Evolutionary conservation across 2,888 invertebrate species (phyloP), one percentile per base, ranked within the genome.

Genomic region (Cancer borealis): DNA sequence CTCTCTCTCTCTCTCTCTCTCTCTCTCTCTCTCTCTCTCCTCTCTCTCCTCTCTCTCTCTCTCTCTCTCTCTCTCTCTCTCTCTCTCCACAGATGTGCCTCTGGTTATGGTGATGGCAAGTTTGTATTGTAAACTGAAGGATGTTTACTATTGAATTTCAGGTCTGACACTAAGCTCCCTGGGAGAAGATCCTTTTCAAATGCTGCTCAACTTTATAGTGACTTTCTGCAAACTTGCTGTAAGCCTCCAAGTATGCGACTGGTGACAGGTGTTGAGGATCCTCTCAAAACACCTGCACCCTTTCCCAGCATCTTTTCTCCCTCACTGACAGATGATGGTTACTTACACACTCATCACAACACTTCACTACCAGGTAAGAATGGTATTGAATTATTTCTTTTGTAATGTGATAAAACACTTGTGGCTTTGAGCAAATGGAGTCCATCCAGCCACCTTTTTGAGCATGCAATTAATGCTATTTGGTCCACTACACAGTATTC

Each of bases 291-390:
- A n/a, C n/a, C n/a, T 39, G 60, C 93, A 54, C 93, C 93, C 26
- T 93, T 93, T 84, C 93, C 93, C 14, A 91, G 54, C 46, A 93
- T 93, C 87, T 91, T 93, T 60, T 49, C 87, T 54, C 60, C 26
- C 6, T 45, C 26, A 21, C n/a, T 93, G 14, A 84, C 93, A 12
- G 91, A 93, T 14, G 93, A 93, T 26, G 93, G 93, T 14, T 91
- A 54, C 73, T 60, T 87, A 45, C 79, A 91, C 47, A 47, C 49
- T 3, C 54, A 26, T 45, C 39, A 10, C 17, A 73, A 39, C 21
- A 73, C 17, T 91, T 26, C 88, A 0, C 4, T 45, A 39, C 12
- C 87, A 87, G 60, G 92, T 92, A 26, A 92, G 92, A 30, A 87
- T 54, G 12, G 12, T 54, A 54, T 54, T 54, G 54, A 17, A 54